Percentiles rank a stretch among this genome's conserved stretches.
phyloP scores from a whole-genome alignment of 2,113 vertebrate species.

The Chauna torquata region DNA sequence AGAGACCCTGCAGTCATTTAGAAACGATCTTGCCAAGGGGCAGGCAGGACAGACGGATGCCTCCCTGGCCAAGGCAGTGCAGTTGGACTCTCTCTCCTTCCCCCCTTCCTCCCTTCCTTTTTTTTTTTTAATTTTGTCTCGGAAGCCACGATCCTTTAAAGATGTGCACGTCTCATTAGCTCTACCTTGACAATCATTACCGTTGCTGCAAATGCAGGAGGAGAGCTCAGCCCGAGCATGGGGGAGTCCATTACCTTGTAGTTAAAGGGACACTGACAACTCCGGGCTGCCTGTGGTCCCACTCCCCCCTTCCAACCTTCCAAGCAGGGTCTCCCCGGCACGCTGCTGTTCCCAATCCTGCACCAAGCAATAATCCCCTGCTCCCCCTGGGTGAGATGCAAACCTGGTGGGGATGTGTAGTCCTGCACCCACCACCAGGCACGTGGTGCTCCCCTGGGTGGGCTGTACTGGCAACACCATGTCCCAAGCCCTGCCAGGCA shows the following conservation, averaged over 20 bases:
- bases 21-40: neutral
- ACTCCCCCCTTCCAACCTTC: neutral
- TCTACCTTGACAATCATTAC: conserved; percentile 66
- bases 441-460: neutral
- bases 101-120: neutral
- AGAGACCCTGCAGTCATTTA: neutral
- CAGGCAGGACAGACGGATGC: neutral
- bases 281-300: neutral
- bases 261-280: conserved; percentile 50
- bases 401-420: neutral
- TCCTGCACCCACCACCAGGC: neutral
- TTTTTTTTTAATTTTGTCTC: conserved; percentile 47
- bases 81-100: conserved; percentile 32
- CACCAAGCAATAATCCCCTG: neutral
- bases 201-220: conserved; percentile 34
- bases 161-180: conserved; percentile 69
- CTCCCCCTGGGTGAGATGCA: neutral
- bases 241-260: conserved; percentile 52
- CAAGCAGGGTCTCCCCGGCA: neutral
- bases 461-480: neutral
- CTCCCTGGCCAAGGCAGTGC: neutral
- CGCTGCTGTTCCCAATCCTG: neutral
- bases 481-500: neutral
- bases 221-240: neutral
- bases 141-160: conserved; percentile 59